Evolutionary conservation across 2,888 invertebrate genomes (phyloP).

Genomic region (Spisula subtruncata): DNA sequence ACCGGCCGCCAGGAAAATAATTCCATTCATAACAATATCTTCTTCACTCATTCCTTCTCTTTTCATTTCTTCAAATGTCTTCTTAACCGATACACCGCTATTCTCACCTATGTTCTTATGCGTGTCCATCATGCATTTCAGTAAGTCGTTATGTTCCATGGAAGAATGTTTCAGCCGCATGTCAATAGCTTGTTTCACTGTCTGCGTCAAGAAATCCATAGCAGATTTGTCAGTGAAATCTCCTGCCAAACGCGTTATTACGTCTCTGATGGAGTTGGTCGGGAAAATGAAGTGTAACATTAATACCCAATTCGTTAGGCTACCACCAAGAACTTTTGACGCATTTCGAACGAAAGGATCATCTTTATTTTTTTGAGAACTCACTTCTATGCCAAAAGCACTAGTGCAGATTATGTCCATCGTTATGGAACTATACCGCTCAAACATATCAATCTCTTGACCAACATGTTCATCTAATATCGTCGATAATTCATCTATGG

Average conservation of each 20-base stretch:
- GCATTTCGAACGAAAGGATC: conserved; percentile 70
- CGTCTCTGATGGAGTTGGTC: conserved; percentile 35
- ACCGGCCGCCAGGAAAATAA: conserved; percentile 88
- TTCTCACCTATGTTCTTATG: background rate
- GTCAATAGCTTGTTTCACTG: conserved; percentile 59
- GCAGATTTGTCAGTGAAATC: conserved; percentile 53
- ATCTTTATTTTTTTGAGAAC: conserved; percentile 70
- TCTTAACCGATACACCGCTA: conserved; percentile 41
- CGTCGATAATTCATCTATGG: conserved; percentile 47
- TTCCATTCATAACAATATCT: conserved; percentile 80
- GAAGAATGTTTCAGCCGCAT: conserved; percentile 36
- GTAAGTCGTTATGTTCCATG: conserved; percentile 44
- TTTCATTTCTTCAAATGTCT: conserved; percentile 55
- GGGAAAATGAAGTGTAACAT: conserved; percentile 61
- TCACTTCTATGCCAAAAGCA: conserved; percentile 73
- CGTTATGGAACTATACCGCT: conserved; percentile 56
- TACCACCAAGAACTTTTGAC: conserved; percentile 51
- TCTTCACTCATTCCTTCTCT: conserved; percentile 69
- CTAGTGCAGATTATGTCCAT: conserved; percentile 73
- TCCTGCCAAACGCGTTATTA: conserved; percentile 35
- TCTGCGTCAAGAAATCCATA: conserved; percentile 50
- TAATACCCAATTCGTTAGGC: conserved; percentile 37
- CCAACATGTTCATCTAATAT: conserved; percentile 40
- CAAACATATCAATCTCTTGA: conserved; percentile 58
- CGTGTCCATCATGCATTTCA: conserved; percentile 60